These are phyloP conservation scores for Hiodon tergisus DNA, from an alignment of 2,113 vertebrate species.

Conservation along the genomic window DNA sequence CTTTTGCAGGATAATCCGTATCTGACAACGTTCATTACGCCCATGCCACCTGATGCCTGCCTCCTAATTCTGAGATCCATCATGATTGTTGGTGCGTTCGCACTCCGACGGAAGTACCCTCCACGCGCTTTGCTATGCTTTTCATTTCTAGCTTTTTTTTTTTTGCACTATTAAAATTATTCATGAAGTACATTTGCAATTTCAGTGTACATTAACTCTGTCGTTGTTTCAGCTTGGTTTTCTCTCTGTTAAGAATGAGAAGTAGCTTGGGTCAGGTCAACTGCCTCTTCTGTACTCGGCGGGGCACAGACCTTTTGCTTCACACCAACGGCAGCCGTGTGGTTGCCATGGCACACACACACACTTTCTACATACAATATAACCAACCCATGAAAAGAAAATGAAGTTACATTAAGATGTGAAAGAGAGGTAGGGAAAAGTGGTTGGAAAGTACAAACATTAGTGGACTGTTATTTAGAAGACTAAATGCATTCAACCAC, in stretches of 20 bases:
- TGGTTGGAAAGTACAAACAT: too few relatives aligned
- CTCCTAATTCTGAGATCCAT: conserved; percentile 14
- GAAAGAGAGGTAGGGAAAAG: too few relatives aligned
- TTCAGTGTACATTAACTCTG: conserved; percentile 12
- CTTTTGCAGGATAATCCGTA: conserved; percentile 1
- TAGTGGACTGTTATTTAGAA: too few relatives aligned
- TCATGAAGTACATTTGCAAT: conserved; percentile 13
- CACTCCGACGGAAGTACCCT: background rate
- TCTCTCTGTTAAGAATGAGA: background rate
- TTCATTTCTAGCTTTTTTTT: conserved; percentile 14
- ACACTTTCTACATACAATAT: background rate
- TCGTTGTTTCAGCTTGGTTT: background rate
- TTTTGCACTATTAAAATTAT: background rate
- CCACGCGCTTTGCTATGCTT: background rate
- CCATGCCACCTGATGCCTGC: conserved; percentile 16
- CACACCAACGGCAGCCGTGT: background rate
- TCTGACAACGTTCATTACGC: conserved; percentile 22
- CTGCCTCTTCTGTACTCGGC: background rate
- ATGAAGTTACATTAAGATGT: too few relatives aligned
- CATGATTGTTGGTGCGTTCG: conserved; percentile 12
- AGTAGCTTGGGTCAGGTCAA: conserved; percentile 8
- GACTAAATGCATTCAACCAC: too few relatives aligned
- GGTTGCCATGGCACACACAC: background rate
- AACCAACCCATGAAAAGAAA: background rate
- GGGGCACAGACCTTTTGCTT: background rate